These are phyloP conservation scores for Gobio occitaniae DNA, from an alignment of 2,797 vertebrate genomes.

Conservation along the genomic window DNA sequence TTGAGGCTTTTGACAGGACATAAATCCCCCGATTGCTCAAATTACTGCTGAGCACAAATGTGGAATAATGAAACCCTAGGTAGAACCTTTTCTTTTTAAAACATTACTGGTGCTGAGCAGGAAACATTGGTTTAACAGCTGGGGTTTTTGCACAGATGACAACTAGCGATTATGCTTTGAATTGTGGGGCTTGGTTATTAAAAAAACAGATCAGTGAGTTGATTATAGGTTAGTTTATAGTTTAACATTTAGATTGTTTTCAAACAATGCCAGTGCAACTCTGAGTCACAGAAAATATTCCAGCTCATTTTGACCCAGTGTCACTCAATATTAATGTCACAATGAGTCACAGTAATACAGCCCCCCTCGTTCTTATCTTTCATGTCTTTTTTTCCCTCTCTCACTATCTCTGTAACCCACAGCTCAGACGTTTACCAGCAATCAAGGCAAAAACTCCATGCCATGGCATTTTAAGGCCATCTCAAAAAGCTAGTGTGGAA, in stretches of 20 bases:
- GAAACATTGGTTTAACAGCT: slow-evolving; percentile 33
- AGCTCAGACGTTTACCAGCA: not conserved
- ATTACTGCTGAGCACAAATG: slow-evolving; percentile 43
- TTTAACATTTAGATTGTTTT: slow-evolving; percentile 41
- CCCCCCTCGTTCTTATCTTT: not conserved
- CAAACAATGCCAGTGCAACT: slow-evolving; percentile 40
- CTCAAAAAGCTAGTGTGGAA: not conserved
- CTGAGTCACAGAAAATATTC: slow-evolving; percentile 20
- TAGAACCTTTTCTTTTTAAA: slow-evolving; percentile 15
- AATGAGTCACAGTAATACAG: not conserved
- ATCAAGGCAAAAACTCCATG: not conserved
- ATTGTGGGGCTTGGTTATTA: slow-evolving; percentile 14
- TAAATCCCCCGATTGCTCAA: slow-evolving; percentile 39
- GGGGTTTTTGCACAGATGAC: slow-evolving; percentile 15
- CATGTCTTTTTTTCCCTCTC: not conserved
- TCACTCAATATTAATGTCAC: slow-evolving; percentile 48
- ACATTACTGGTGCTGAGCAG: not conserved
- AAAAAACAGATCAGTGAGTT: slow-evolving; percentile 28
- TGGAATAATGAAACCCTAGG: slow-evolving; percentile 34
- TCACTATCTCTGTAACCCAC: not conserved
- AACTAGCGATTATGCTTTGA: slow-evolving; percentile 10
- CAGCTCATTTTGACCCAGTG: slow-evolving; percentile 31
- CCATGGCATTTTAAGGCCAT: slow-evolving; percentile 29
- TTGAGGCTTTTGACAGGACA: slow-evolving; percentile 1
- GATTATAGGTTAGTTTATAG: slow-evolving; percentile 39